Evolutionary conservation across 2,888 invertebrate species (phyloP), one percentile per base, ranked within the genome.

Genomic region (Drosophila niveifrons): DNA sequence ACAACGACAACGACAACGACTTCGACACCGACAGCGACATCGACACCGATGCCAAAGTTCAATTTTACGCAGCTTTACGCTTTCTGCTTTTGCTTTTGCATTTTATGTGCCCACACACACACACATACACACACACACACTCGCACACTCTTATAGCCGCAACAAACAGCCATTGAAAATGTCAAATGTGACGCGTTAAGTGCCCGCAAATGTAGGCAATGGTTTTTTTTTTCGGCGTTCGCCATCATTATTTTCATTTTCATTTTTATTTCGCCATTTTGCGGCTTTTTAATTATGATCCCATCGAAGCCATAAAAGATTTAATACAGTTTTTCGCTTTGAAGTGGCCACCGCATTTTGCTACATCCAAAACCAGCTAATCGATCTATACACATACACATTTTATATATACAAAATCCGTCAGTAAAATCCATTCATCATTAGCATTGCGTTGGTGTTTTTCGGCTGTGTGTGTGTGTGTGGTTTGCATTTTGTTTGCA

Each of bases 61-160:
- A 77, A 86, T 83, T 83, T 86, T 75, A 86, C 87, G 82, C 82
- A 79, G 84, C 84, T 75, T 72, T 78, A 66, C 57, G 74, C 77
- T 76, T 55, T 57, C 18, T 36, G 56, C 55, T n/a, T 80, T 75
- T 71, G 78, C 72, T 77, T 81, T 81, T 70, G 80, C 72, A 75
- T 82, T 82, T 82, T 80, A 82, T 82, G 78, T 70, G 67, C 59
- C 64, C 62, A 41, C 28, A n/a, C 17, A 18, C 18, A 23, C 44
- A 53, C 46, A 41, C 44, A 11, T 51, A 18, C 11, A 47, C n/a
- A 17, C 43, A 13, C n/a, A 10, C 39, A 36, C 3, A 18, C 28
- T 18, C 13, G 13, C 11, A 6, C 44, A 29, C 51, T 43, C 57
- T 31, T 34, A 11, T 34, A 13, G 46, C 56, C 56, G 47, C 65